Percentiles rank a stretch among this genome's conserved stretches.
These are phyloP conservation scores for Cryptus viduatorius DNA, from an alignment of 2,888 invertebrate species.

Conservation along the genomic window DNA sequence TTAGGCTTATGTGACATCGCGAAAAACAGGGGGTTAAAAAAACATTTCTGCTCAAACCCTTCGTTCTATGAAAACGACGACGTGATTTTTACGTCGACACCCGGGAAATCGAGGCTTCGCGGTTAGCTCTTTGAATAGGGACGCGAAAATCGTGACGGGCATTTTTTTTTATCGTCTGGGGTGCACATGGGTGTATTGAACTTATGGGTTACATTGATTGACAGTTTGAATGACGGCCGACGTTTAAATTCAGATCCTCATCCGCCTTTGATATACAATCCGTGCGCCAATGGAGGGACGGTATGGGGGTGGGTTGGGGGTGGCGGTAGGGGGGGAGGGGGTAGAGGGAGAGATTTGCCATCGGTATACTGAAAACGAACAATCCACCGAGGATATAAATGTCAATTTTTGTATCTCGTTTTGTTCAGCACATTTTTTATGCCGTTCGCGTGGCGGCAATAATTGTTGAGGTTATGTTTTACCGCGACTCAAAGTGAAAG, in stretches of 20 bases:
- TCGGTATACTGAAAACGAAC: background rate
- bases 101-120: constrained; percentile 4
- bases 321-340: background rate
- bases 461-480: constrained; percentile 1
- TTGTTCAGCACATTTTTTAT: background rate
- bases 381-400: background rate
- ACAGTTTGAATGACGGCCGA: background rate
- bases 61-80: background rate
- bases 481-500: background rate
- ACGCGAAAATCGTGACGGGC: constrained; percentile 25
- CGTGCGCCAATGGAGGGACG: background rate
- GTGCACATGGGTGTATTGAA: constrained; percentile 2
- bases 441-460: background rate
- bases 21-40: background rate
- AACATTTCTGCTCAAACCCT: background rate
- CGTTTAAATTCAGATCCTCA: constrained; percentile 1
- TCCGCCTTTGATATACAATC: background rate
- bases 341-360: background rate
- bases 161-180: background rate
- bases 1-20: background rate
- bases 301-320: too few species aligned
- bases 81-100: background rate
- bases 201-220: constrained; percentile 3
- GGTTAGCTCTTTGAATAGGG: constrained; percentile 14
- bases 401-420: background rate